Evolutionary conservation across 2,113 vertebrate genomes (phyloP).

Genomic region (Dipodomys stephensi): DNA sequence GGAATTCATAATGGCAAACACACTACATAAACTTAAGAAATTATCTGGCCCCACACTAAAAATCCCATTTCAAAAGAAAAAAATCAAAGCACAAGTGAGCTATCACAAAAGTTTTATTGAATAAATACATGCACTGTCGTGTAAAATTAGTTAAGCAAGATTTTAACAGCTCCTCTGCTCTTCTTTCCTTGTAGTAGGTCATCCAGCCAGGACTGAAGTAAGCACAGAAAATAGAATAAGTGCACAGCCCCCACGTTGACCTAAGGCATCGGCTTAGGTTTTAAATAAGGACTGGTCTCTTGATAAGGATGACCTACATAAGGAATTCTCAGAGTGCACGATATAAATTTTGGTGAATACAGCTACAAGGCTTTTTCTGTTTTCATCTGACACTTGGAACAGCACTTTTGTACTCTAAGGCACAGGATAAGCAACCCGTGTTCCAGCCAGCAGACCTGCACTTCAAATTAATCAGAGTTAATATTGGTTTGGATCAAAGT

Average conservation of each 20-base stretch:
- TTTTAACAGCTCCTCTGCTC: slow-evolving; percentile 76
- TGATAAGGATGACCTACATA: slow-evolving; percentile 64
- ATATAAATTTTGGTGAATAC: slow-evolving; percentile 56
- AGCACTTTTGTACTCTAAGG: slow-evolving; percentile 88
- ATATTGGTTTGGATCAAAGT: slow-evolving; percentile 50
- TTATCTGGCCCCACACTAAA: background rate
- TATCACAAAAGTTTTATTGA: slow-evolving; percentile 86
- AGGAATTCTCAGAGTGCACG: slow-evolving; percentile 71
- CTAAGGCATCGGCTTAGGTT: slow-evolving; percentile 36
- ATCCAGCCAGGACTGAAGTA: slow-evolving; percentile 55
- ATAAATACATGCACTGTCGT: slow-evolving; percentile 87
- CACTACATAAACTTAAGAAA: fast-evolving
- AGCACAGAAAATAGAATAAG: slow-evolving; percentile 66
- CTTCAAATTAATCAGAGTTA: slow-evolving; percentile 25
- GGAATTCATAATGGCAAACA: background rate
- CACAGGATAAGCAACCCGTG: slow-evolving; percentile 89
- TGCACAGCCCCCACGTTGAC: slow-evolving; percentile 60
- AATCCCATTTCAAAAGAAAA: slow-evolving; percentile 12
- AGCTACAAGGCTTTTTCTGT: slow-evolving; percentile 76
- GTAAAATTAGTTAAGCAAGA: slow-evolving; percentile 84
- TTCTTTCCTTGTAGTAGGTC: slow-evolving; percentile 69
- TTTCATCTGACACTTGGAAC: slow-evolving; percentile 66
- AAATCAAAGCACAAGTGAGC: slow-evolving; percentile 24
- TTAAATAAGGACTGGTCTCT: slow-evolving; percentile 56
- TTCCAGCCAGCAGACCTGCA: slow-evolving; percentile 73